Conservation (phyloP, 2,113 vertebrate genomes). For the Girardinichthys multiradiatus region DNA sequence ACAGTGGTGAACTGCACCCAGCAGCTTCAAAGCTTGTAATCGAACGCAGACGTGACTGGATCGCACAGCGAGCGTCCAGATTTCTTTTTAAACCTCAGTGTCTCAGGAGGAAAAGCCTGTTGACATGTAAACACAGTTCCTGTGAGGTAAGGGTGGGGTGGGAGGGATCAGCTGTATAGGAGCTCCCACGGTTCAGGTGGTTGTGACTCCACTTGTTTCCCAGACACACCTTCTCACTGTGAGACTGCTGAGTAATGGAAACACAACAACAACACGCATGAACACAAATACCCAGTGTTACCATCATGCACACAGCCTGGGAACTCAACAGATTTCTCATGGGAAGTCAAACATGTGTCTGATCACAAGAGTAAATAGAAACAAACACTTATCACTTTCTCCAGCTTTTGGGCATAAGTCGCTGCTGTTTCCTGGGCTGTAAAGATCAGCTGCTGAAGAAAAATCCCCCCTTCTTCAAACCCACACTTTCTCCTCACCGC, state of each 20-base stretch:
- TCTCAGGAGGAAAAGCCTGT: constrained; percentile 33
- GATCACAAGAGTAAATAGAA: constrained; percentile 31
- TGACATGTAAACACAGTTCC: constrained; percentile 47
- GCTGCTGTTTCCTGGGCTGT: constrained; percentile 41
- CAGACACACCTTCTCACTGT: constrained; percentile 49
- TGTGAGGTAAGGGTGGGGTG: not conserved
- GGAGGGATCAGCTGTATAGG: constrained; percentile 26
- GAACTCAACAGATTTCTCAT: constrained; percentile 57
- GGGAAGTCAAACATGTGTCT: constrained; percentile 62
- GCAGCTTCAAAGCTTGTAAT: constrained; percentile 51
- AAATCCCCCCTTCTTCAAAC: not conserved
- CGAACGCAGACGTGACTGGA: constrained; percentile 39
- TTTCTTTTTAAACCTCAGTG: constrained; percentile 35
- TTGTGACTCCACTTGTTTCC: constrained; percentile 59
- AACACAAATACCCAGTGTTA: constrained; percentile 21
- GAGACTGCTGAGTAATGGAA: constrained; percentile 71
- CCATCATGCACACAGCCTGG: constrained; percentile 36
- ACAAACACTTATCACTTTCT: constrained; percentile 37
- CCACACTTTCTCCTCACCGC: constrained; percentile 16
- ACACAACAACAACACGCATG: constrained; percentile 12
- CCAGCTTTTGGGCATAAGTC: constrained; percentile 3
- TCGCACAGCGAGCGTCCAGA: not conserved
- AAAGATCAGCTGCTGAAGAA: constrained; percentile 23
- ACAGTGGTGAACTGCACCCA: constrained; percentile 52
- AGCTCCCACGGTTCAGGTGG: constrained; percentile 67